These are phyloP conservation scores for Cheumatopsyche charites DNA, from an alignment of 1,140 invertebrate genomes.

Conservation along the genomic window DNA sequence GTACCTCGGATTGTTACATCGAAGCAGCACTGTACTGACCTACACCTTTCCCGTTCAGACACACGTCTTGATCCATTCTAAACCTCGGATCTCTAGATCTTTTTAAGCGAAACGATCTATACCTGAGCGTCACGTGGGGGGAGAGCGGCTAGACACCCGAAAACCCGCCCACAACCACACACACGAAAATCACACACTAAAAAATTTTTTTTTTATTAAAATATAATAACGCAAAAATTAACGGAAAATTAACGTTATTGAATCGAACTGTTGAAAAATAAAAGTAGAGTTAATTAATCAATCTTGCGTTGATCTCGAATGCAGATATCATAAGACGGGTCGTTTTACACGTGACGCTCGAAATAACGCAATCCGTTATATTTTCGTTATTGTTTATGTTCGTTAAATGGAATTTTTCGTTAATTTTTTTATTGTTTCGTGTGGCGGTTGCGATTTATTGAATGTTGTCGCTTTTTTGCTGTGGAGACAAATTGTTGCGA, in stretches of 20 bases:
- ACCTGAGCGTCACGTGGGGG: conserved; percentile 27
- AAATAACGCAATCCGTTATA: neutral
- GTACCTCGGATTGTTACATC: conserved; percentile 55
- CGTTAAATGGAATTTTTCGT: too few relatives aligned
- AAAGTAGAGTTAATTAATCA: conserved; percentile 13
- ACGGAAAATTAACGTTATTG: neutral
- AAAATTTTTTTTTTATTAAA: too few relatives aligned
- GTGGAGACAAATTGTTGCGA: too few relatives aligned
- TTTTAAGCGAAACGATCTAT: conserved; percentile 43
- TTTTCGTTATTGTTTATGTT: too few relatives aligned
- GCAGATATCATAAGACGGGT: conserved; percentile 16
- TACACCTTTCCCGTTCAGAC: conserved; percentile 54
- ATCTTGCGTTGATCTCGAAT: neutral
- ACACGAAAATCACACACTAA: conserved; percentile 2
- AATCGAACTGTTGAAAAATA: conserved; percentile 22
- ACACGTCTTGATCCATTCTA: conserved; percentile 28
- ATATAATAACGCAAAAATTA: neutral
- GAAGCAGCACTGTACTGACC: conserved; percentile 55
- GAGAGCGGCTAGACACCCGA: conserved; percentile 27
- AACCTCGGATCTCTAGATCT: conserved; percentile 13
- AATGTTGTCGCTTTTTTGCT: too few relatives aligned
- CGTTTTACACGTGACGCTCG: conserved; percentile 16
- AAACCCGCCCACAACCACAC: conserved; percentile 23
- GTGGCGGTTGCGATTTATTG: too few relatives aligned
- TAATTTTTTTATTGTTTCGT: too few relatives aligned